Conservation (phyloP, 1,140 invertebrate genomes). For the Trichonephila inaurata region DNA sequence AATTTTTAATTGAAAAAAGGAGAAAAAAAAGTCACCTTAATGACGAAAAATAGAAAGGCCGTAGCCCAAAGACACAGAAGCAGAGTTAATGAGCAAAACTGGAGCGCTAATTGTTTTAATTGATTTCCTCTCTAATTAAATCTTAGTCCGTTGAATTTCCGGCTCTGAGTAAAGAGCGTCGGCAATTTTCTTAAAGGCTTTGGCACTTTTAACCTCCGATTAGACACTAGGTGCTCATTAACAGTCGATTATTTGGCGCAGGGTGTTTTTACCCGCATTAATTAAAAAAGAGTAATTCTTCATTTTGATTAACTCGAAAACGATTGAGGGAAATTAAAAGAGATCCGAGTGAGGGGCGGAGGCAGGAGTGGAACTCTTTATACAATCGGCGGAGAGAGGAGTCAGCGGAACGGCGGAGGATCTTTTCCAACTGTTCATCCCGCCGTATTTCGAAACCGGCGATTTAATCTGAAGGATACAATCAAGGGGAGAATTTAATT, state of each 20-base stretch:
- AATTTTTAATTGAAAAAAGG: neutral
- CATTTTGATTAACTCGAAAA: slow-evolving; percentile 75
- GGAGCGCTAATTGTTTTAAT: slow-evolving; percentile 75
- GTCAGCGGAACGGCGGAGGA: slow-evolving; percentile 1
- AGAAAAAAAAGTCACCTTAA: neutral
- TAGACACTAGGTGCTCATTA: slow-evolving; percentile 71
- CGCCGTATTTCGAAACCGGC: slow-evolving; percentile 34
- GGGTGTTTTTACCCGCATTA: slow-evolving; percentile 71
- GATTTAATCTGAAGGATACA: slow-evolving; percentile 74
- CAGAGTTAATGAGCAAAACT: slow-evolving; percentile 74
- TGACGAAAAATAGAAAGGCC: slow-evolving; percentile 2
- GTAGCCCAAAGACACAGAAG: slow-evolving; percentile 21
- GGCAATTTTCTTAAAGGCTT: slow-evolving; percentile 71
- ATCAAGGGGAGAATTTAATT: slow-evolving; percentile 75
- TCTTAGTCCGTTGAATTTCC: slow-evolving; percentile 44
- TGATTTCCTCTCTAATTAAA: slow-evolving; percentile 74
- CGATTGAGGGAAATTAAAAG: slow-evolving; percentile 70
- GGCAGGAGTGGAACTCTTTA: slow-evolving; percentile 6
- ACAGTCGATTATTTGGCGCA: slow-evolving; percentile 68
- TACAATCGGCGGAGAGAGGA: neutral
- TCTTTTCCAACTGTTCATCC: slow-evolving; percentile 2
- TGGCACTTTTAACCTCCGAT: slow-evolving; percentile 73
- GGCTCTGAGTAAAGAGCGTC: slow-evolving; percentile 58
- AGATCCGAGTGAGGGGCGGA: neutral
- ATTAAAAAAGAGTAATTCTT: slow-evolving; percentile 67